Evolutionary conservation across 2,113 vertebrate genomes (phyloP), one percentile per base, ranked within the genome.

Genomic region (Perccottus glenii): DNA sequence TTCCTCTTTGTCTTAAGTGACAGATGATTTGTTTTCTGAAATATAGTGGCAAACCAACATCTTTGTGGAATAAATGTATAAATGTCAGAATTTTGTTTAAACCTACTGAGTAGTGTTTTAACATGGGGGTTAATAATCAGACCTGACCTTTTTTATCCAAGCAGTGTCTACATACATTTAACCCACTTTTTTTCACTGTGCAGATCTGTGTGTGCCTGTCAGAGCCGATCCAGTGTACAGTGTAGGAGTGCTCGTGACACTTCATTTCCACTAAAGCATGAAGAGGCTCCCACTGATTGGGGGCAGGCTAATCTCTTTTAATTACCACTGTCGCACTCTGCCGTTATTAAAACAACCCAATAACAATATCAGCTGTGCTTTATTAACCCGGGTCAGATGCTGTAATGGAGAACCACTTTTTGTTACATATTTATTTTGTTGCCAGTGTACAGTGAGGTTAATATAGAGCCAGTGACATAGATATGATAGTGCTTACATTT

Each of bases 261-360:
- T 87, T 70, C 64, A 85, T 83, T 86, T 86, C 88, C 77, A 88
- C 85, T 85, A 85, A 78, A 86, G 84, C 77, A 75, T 81, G 79
- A 83, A 85, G 83, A 89, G 84, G 77, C 78, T 86, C 67, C 68
- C 76, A 81, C 78, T 83, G 78, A 85, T 87, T 85, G 86, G 84
- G 85, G 83, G 61, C 82, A 77, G 74, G 75, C 75, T 88, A 89
- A 90, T 88, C 85, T 85, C 78, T 83, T 81, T 84, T 87, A 89
- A 89, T 89, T 89, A 85, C 87, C 85, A 86, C 85, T 87, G 75
- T 67, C 84, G 60, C 73, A 79, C 81, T 83, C 77, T 70, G 83
- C 80, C n/a, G 77, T 87, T 85, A 88, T 87, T 86, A 85, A 86
- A 85, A 73, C 73, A n/a, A n/a, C 63, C 79, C 69, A 80, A 81